Base-by-base conservation (phyloP, 2,113 vertebrate species). In the Triplophysa siluroides region DNA sequence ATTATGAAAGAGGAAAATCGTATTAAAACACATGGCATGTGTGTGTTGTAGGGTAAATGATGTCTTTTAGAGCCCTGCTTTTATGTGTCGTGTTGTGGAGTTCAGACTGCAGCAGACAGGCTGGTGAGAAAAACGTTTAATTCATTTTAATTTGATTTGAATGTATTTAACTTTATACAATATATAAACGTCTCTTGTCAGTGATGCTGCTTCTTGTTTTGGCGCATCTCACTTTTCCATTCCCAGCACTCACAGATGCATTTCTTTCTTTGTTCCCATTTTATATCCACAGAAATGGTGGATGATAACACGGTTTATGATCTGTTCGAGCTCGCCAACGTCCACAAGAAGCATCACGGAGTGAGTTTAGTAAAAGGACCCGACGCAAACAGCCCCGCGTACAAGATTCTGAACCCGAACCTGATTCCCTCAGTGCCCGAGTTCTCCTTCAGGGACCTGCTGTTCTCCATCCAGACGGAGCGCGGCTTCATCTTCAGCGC, bases 301-400 rank as follows among this genome's bases (percentile, higher is more conserved):
- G 96, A 98, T 84, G 96, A 97, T 82, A 95, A 95, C 90, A 94
- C 96, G 0, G 96, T 97, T 11, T 98, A 95, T 1, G 98, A 99
- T 88, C 83, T 99, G 85, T 98, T 99, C 81, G 96, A 98, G 52
- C 91, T 97, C 82, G 91, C 88, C 0, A 91, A 92, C 19, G 91
- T 94, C 2, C 87, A 79, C 75, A 94, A 93, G 71, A 94, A 89
- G 84, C 85, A 92, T 26, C 85, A 93, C 0, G 98, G 98, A 63
- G 95, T 98, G 63, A 90, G 92, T 29, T 84, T 96, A 79, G 96
- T 96, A 24, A 98, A 95, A 89, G 98, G 98, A 19, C 92, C 89
- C 0, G 97, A 99, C 78, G 88, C 93, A 1, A 93, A 95, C 89
- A 99, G 97, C 88, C 94, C 95, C 0, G 98, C 98, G 54, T 99